Evolutionary conservation across 2,888 invertebrate genomes (phyloP), one percentile per base, ranked within the genome.

Genomic region (Tridacna crocea): DNA sequence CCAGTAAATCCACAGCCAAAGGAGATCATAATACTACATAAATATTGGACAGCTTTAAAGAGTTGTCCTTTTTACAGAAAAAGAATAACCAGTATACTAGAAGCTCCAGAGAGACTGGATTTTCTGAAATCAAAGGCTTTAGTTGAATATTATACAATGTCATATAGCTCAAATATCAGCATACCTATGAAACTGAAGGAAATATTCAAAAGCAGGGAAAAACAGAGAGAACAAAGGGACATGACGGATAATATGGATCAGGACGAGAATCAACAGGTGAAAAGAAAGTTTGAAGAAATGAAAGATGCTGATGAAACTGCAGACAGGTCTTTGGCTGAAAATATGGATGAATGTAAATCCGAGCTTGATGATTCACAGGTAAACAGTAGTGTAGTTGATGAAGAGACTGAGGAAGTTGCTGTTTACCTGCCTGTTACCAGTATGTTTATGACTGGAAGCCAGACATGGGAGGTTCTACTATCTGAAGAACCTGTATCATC

Each of bases 11-110:
- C 76, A 68, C 68, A 68, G 55, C 76, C 70, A 24, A 68, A n/a
- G 13, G 55, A 70, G 17, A 13, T 76, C 6, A 24, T 76, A 60
- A 76, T 68, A 0, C 19, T 76, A 3, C 76, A 76, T 47, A 51
- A 68, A 47, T 76, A 70, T 24, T 76, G 26, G 26, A 70, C 70
- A 12, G n/a, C 48, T 68, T 46, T 76, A 22, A 76, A 76, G 60
- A 68, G 76, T 13, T 24, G 51, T 27, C 22, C 66, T 10, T 8
- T 51, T 3, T 70, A 58, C 55, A 76, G 58, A 36, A 76, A 76
- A 60, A 22, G 58, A 22, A 27, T 70, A 12, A 58, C 58, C 27
- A 70, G 55, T 46, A 68, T 76, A 11, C 55, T 24, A 36, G 22
- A 58, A 6, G 46, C 76, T 48, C 68, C 76, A 10, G 60, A 68